A percentile compares a stretch with the other conserved stretches of the same genome.
Evolutionary conservation across 2,113 vertebrate species (phyloP).

Genomic region (Oryzias melastigma): DNA sequence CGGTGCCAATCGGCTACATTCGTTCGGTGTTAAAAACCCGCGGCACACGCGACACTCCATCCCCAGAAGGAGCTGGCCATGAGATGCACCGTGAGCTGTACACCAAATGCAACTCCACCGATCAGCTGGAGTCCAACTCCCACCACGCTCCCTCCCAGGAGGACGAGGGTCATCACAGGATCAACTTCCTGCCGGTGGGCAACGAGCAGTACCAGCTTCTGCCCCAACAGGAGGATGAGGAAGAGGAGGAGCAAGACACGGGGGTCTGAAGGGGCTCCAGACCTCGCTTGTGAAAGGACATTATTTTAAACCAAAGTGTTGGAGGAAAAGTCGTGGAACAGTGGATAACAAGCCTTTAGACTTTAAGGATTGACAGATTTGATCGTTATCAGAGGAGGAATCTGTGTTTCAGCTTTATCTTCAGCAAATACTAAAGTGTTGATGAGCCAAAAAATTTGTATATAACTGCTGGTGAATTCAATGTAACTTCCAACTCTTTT

Average conservation of each 20-base stretch:
- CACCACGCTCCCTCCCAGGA: conserved; percentile 32
- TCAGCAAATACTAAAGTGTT: conserved; percentile 6
- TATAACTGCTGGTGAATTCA: conserved; percentile 9
- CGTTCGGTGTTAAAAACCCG: conserved; percentile 75
- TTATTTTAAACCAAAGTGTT: background rate
- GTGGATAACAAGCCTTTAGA: background rate
- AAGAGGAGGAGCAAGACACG: conserved; percentile 66
- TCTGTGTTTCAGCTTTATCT: conserved; percentile 2
- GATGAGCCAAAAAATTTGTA: conserved; percentile 24
- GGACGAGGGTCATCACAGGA: conserved; percentile 31
- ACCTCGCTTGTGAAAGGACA: conserved; percentile 1
- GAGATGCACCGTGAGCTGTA: conserved; percentile 82
- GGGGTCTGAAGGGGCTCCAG: conserved; percentile 52
- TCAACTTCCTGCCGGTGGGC: conserved; percentile 58
- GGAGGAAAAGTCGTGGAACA: background rate
- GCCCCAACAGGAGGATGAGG: conserved; percentile 73
- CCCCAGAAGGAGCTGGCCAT: conserved; percentile 69
- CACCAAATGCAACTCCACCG: conserved; percentile 69
- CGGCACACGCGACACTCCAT: conserved; percentile 22
- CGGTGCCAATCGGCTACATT: conserved; percentile 87
- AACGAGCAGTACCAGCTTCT: conserved; percentile 73
- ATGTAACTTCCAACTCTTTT: background rate
- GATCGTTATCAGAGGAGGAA: conserved; percentile 1
- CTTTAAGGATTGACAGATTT: background rate
- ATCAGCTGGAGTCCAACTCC: conserved; percentile 53